Percentiles rank a stretch among this genome's conserved stretches.
Evolutionary conservation across 2,797 vertebrate genomes (phyloP).

Genomic region (Pantherophis vulpinus): DNA sequence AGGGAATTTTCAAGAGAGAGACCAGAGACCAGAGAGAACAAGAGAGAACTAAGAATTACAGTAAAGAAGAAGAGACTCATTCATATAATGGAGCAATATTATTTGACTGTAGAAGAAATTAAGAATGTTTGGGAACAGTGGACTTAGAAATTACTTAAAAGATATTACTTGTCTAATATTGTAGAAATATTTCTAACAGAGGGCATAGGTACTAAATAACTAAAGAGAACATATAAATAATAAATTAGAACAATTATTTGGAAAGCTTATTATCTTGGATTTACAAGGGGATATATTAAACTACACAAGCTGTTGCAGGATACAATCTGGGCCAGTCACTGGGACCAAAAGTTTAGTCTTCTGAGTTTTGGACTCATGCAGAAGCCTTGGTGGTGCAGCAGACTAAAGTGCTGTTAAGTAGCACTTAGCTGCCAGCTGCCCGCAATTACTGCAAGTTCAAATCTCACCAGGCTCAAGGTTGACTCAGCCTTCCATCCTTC

Average conservation of each 20-base stretch:
- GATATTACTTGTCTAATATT: background rate
- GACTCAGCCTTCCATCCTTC: no score
- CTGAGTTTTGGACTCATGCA: background rate
- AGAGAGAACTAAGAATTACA: background rate
- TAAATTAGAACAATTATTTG: background rate
- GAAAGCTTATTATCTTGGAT: background rate
- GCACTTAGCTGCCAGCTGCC: no score
- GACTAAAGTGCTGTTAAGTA: no score
- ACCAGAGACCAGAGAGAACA: background rate
- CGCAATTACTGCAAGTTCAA: no score
- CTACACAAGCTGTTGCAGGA: background rate
- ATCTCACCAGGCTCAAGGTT: no score
- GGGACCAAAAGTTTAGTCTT: background rate
- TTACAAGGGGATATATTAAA: background rate
- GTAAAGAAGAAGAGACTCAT: background rate
- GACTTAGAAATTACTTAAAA: no score
- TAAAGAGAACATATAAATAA: background rate
- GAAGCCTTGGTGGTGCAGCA: no score
- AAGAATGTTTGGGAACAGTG: background rate
- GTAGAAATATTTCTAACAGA: background rate
- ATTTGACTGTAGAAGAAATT: background rate
- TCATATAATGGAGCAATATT: background rate
- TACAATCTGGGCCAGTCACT: background rate
- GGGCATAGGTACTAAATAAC: background rate
- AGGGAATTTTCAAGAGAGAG: background rate